A percentile compares a stretch with the other conserved stretches of the same genome.
phyloP scores from a whole-genome alignment of 1,140 invertebrate species.

The Rhopalosiphum maidis region DNA sequence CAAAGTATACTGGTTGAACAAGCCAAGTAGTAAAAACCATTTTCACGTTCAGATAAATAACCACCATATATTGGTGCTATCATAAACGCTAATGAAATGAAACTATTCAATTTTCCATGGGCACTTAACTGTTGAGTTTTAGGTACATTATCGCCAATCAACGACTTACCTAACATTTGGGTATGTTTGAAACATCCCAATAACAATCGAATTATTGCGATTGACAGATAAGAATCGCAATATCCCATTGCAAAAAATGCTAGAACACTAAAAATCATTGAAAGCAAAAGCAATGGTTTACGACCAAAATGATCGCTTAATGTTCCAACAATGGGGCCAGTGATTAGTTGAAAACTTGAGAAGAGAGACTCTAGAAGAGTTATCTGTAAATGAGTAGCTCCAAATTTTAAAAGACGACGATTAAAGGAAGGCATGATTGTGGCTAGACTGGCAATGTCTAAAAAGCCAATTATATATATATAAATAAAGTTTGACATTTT shows the following conservation, averaged over 20 bases:
- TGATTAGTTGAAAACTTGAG: conserved; percentile 92
- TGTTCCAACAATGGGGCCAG: conserved; percentile 90
- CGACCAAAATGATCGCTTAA: conserved; percentile 94
- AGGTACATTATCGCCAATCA: conserved; percentile 88
- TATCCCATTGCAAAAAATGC: conserved; percentile 74
- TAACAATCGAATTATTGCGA: conserved; percentile 89
- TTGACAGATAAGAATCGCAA: conserved; percentile 83
- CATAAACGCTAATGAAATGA: conserved; percentile 96
- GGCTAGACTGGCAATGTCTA: conserved; percentile 76
- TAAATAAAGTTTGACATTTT: conserved; percentile 30
- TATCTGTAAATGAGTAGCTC: conserved; percentile 70
- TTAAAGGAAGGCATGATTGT: conserved; percentile 71
- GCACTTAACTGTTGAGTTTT: conserved; percentile 74
- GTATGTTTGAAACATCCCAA: conserved; percentile 92
- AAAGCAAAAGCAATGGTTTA: conserved; percentile 81
- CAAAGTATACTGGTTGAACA: conserved; percentile 65
- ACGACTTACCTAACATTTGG: conserved; percentile 85
- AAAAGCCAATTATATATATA: conserved; percentile 60
- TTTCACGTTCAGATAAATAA: conserved; percentile 76
- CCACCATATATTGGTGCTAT: conserved; percentile 94
- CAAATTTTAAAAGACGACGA: conserved; percentile 67
- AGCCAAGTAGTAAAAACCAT: conserved; percentile 68
- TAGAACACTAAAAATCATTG: conserved; percentile 69
- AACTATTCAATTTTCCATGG: conserved; percentile 94
- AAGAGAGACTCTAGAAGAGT: conserved; percentile 94